Evolutionary conservation across 2,113 vertebrate genomes (phyloP).

Genomic region (Poeciliopsis occidentalis): DNA sequence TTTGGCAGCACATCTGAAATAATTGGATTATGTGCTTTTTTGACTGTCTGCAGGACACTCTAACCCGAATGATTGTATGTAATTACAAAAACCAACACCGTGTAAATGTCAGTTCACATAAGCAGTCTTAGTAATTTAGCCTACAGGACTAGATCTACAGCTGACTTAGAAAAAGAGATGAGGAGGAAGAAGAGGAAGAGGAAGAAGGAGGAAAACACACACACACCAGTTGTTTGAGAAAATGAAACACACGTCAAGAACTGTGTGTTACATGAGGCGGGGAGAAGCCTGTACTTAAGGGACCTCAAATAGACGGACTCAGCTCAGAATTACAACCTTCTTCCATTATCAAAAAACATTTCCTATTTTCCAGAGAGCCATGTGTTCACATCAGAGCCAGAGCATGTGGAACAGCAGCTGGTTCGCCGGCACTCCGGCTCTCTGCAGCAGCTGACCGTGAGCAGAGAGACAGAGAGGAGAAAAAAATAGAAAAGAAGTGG

Average conservation of each 20-base stretch:
- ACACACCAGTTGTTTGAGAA: slow-evolving; percentile 38
- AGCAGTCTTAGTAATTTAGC: slow-evolving; percentile 15
- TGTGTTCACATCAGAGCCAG: slow-evolving; percentile 37
- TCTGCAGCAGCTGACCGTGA: slow-evolving; percentile 45
- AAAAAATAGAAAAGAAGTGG: slow-evolving; percentile 20
- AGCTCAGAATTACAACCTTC: slow-evolving; percentile 69
- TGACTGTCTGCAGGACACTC: slow-evolving; percentile 15
- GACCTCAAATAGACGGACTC: slow-evolving; percentile 64
- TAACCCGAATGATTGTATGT: slow-evolving; percentile 8
- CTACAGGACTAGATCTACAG: slow-evolving; percentile 18
- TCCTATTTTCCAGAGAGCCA: slow-evolving; percentile 58
- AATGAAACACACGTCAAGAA: slow-evolving; percentile 23
- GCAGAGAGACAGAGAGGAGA: too few species aligned
- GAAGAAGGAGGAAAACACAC: too few species aligned
- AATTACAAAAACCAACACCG: slow-evolving; percentile 14
- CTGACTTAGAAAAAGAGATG: slow-evolving; percentile 3
- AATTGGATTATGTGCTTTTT: slow-evolving; percentile 11
- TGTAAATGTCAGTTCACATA: slow-evolving; percentile 9
- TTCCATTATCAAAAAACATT: slow-evolving; percentile 62
- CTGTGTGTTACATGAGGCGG: slow-evolving; percentile 24
- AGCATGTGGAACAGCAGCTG: slow-evolving; percentile 38
- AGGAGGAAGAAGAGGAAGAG: too few species aligned
- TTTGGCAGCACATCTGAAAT: slow-evolving; percentile 33
- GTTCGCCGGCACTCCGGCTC: slow-evolving; percentile 21
- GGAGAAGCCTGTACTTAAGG: slow-evolving; percentile 63